Conservation (phyloP, 2,888 invertebrate genomes). For the Dugesia japonica region DNA sequence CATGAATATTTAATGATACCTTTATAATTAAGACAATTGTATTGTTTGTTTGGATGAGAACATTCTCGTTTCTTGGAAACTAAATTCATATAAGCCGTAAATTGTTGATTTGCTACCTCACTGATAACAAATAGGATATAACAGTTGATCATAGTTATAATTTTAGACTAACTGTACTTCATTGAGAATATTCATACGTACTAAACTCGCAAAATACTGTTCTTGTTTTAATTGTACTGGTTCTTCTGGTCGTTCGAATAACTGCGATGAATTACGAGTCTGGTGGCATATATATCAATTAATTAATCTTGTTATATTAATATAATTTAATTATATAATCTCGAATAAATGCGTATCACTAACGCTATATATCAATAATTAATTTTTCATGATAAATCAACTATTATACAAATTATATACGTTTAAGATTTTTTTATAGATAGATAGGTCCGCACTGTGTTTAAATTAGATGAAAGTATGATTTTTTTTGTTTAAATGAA, state of each 20-base stretch:
- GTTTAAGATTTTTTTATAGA: too few species aligned
- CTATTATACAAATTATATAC: too few species aligned
- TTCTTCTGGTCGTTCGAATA: neutral
- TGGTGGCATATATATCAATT: too few species aligned
- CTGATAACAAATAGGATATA: neutral
- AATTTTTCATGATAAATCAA: too few species aligned
- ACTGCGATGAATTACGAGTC: neutral
- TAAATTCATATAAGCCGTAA: neutral
- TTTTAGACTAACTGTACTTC: neutral
- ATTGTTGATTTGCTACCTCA: conserved; percentile 1
- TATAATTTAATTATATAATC: too few species aligned
- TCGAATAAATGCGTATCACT: too few species aligned
- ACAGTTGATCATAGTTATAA: neutral
- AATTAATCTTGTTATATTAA: too few species aligned
- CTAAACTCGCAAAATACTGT: neutral
- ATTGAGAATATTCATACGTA: neutral
- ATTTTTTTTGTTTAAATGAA: too few species aligned
- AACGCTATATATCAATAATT: too few species aligned
- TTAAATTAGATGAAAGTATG: too few species aligned
- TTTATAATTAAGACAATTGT: neutral
- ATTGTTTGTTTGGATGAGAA: neutral
- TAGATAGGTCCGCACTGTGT: too few species aligned
- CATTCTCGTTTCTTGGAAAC: neutral
- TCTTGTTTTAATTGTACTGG: neutral
- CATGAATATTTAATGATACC: neutral